Conservation (phyloP, 2,797 vertebrate genomes). For the Heliangelus exortis region DNA sequence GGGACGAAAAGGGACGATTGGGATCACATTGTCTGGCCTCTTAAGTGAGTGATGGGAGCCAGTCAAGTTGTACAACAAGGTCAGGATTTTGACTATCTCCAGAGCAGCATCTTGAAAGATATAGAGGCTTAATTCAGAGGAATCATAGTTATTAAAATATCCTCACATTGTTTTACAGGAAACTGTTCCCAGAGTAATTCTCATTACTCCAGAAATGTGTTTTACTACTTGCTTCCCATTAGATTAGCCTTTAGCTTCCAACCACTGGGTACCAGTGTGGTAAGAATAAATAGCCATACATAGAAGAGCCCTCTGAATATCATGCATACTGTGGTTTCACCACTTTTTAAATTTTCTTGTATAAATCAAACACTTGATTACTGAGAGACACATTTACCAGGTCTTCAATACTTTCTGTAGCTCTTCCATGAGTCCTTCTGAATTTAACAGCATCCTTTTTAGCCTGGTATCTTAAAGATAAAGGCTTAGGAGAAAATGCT, state of each 20-base stretch:
- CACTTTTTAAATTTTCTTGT: neutral
- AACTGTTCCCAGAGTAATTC: neutral
- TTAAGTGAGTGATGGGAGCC: neutral
- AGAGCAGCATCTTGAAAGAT: neutral
- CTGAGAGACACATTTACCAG: neutral
- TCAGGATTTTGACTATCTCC: neutral
- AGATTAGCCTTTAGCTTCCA: neutral
- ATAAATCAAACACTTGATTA: neutral
- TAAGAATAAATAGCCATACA: neutral
- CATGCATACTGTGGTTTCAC: neutral
- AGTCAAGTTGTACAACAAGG: neutral
- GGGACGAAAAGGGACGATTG: neutral
- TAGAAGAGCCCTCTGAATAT: neutral
- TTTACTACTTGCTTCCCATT: neutral
- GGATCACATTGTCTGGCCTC: neutral
- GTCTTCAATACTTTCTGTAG: neutral
- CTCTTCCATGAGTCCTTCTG: neutral
- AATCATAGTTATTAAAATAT: neutral
- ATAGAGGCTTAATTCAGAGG: neutral
- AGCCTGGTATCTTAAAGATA: neutral
- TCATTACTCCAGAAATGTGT: neutral
- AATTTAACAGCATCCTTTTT: neutral
- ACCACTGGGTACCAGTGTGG: neutral
- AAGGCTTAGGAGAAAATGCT: neutral
- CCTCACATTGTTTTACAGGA: neutral